Conservation (phyloP, 64 coral and sea anemone genomes). For the Catalaphyllia jardinei region DNA sequence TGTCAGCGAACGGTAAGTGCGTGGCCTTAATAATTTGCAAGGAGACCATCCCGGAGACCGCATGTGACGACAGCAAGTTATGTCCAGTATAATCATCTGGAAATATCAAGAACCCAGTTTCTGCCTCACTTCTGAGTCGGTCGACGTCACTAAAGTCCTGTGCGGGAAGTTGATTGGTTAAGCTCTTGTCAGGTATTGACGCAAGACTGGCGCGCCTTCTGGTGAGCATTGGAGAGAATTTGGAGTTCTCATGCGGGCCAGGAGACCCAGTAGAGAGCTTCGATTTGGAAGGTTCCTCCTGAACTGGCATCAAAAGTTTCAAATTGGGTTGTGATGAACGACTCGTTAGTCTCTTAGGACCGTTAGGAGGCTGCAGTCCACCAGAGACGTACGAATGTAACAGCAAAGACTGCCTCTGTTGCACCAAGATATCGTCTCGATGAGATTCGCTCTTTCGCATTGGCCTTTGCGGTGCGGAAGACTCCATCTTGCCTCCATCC, state of each 20-base stretch:
- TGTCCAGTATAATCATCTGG: conserved; percentile 81
- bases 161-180: conserved; percentile 11
- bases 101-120: conserved; percentile 74
- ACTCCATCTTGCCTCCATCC: neutral
- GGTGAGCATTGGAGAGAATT: neutral
- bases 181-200: conserved; percentile 18
- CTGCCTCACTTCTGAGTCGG: conserved; percentile 43
- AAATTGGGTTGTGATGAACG: conserved; percentile 33
- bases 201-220: conserved; percentile 13
- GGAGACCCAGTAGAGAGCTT: neutral
- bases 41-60: conserved; percentile 92
- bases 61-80: conserved; percentile 67
- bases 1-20: conserved; percentile 62
- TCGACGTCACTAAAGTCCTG: conserved; percentile 7
- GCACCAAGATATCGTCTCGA: conserved; percentile 56
- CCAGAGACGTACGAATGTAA: conserved; percentile 57
- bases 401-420: conserved; percentile 81
- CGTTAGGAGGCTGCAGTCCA: neutral
- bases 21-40: conserved; percentile 82
- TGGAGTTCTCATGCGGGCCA: neutral
- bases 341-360: neutral
- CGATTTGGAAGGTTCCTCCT: neutral
- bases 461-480: neutral
- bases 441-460: conserved; percentile 32
- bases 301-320: neutral